Base-by-base conservation (phyloP, 2,888 invertebrate genomes). In the Muschampia plurimacula region DNA sequence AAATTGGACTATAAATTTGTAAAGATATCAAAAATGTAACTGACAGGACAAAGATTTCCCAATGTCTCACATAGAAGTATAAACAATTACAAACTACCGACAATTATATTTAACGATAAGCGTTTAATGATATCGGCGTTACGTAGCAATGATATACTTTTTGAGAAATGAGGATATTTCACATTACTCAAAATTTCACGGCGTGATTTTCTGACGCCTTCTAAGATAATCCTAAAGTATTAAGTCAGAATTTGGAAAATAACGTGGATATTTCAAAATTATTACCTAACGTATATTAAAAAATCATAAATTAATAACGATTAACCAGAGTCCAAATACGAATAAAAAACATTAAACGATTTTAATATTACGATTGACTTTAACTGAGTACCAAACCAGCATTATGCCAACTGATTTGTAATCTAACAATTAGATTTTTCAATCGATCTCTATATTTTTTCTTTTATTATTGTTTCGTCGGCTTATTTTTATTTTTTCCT, bases 11-110 rank as follows among this genome's bases (percentile, higher is more conserved):
- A 89, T 84, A 90, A 89, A 90, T 74, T 86, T 93, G 93, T 93
- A 93, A 89, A 92, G 84, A 84, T 91, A 89, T 92, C 92, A 91
- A 93, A 93, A 92, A 85, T 79, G 80, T 84, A 82, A 83, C 86
- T 84, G 67, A 72, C 62, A 60, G 67, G 67, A 67, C 67, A 72
- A 63, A 67, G 67, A 67, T 72, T 32, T 44, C 57, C 32, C 69
- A 55, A 69, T 69, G 69, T 67, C 67, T 63, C 72, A 62, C 72
- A 63, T 67, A 72, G 55, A 72, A 67, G 49, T 72, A 67, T 55
- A 52, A 63, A 69, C 62, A 32, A 67, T 72, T 72, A 67, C 52
- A 63, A 49, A 67, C 72, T 72, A 72, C 72, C 55, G 67, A 72
- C 67, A 44, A 46, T 32, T 44, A 57, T 67, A 67, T 46, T 67